phyloP scores from a whole-genome alignment of 2,797 vertebrate genomes.

The Poeciliopsis gracilis region DNA sequence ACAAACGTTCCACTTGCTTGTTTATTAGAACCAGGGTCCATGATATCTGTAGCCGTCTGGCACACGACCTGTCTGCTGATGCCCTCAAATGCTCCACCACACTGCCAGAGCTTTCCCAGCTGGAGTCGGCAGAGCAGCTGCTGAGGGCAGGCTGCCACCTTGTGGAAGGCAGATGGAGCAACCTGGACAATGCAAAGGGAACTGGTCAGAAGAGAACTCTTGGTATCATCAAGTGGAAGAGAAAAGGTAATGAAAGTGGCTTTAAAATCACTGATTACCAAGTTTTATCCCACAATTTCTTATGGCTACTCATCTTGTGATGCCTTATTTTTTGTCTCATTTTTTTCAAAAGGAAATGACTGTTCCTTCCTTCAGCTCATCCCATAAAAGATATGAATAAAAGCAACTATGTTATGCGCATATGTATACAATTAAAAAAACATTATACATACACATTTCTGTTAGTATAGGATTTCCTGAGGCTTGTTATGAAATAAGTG shows the following conservation, averaged over 20 bases:
- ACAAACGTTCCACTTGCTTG: conserved; percentile 57
- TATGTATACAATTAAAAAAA: no score
- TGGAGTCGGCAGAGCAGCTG: conserved; percentile 69
- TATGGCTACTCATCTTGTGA: neutral
- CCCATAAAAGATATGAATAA: conserved; percentile 71
- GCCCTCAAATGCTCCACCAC: conserved; percentile 58
- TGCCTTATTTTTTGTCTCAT: conserved; percentile 57
- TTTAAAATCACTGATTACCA: neutral
- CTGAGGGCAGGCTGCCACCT: conserved; percentile 73
- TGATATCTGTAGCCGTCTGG: conserved; percentile 53
- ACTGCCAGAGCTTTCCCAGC: conserved; percentile 49
- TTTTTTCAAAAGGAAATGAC: conserved; percentile 63
- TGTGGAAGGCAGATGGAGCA: conserved; percentile 70
- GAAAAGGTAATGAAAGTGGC: conserved; percentile 26
- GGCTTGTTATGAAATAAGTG: no score
- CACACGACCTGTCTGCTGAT: conserved; percentile 80
- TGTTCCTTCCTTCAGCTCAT: conserved; percentile 54
- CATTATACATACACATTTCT: neutral
- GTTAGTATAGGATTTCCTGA: no score
- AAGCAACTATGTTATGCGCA: neutral
- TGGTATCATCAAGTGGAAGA: conserved; percentile 4
- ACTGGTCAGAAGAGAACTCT: conserved; percentile 50
- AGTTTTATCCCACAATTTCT: neutral
- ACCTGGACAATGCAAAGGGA: conserved; percentile 64
- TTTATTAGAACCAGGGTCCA: conserved; percentile 59